Evolutionary conservation across 2,113 vertebrate species (phyloP).

Genomic region (Chaetodon trifascialis): DNA sequence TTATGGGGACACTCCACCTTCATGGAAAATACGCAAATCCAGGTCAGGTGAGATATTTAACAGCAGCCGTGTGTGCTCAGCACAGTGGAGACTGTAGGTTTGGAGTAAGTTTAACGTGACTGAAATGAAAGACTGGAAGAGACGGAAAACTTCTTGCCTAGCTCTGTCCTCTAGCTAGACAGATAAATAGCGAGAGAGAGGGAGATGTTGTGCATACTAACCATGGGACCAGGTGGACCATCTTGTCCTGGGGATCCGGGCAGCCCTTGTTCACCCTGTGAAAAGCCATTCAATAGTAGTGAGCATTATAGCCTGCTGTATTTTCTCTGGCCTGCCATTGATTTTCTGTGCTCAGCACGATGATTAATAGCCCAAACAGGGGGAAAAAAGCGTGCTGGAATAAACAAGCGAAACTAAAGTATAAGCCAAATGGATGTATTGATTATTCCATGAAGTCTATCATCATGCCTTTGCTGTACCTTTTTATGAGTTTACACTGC

Average conservation of each 20-base stretch:
- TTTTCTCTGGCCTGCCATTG: conserved; percentile 72
- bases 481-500: conserved; percentile 33
- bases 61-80: neutral
- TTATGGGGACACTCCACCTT: neutral
- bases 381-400: conserved; percentile 69
- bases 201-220: conserved; percentile 72
- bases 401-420: conserved; percentile 76
- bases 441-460: conserved; percentile 78
- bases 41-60: neutral
- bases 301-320: conserved; percentile 72
- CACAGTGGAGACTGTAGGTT: neutral
- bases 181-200: conserved; percentile 5
- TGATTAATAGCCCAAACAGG: conserved; percentile 77
- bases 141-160: neutral
- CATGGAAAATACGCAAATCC: neutral
- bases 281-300: conserved; percentile 73
- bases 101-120: neutral
- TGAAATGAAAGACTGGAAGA: neutral
- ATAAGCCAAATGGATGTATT: conserved; percentile 70
- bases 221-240: conserved; percentile 96
- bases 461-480: conserved; percentile 50
- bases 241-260: conserved; percentile 95
- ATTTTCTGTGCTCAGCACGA: conserved; percentile 69
- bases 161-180: conserved; percentile 4
- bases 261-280: conserved; percentile 97